Percentiles rank a stretch among this genome's conserved stretches.
Conservation (phyloP, 2,113 vertebrate species). For the Sinocyclocheilus maitianheensis region DNA sequence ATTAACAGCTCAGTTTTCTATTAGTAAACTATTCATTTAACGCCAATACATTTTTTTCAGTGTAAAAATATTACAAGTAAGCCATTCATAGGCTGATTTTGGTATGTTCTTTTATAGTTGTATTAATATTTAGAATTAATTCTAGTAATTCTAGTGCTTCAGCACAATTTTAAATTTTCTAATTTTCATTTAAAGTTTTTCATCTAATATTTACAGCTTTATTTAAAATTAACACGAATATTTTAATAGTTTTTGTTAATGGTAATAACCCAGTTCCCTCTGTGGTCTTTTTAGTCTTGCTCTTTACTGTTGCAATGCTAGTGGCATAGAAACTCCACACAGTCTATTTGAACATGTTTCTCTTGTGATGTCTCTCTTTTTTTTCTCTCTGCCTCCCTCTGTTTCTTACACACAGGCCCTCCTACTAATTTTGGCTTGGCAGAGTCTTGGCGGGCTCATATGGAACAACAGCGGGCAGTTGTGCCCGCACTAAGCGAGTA, state of each 20-base stretch:
- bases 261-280: not conserved
- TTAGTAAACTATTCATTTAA: too few relatives aligned
- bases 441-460: slow-evolving; percentile 60
- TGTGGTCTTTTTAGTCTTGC: not conserved
- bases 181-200: not conserved
- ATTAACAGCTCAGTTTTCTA: too few relatives aligned
- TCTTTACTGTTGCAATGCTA: not conserved
- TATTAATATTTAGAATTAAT: not conserved
- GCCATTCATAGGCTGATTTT: not conserved
- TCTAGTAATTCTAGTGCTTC: not conserved
- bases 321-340: not conserved
- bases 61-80: not conserved
- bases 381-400: not conserved
- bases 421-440: slow-evolving; percentile 75
- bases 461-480: slow-evolving; percentile 50
- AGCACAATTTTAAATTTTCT: too few relatives aligned
- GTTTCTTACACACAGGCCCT: slow-evolving; percentile 65
- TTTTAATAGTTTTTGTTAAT: not conserved
- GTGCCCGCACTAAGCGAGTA: slow-evolving; percentile 60
- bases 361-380: not conserved
- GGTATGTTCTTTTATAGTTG: not conserved
- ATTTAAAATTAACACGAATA: not conserved
- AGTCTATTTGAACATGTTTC: not conserved
- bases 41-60: too few relatives aligned
- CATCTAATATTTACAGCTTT: not conserved